Percentiles rank a stretch among this genome's conserved stretches.
phyloP scores from a whole-genome alignment of 2,113 vertebrate genomes.

The Dipodomys ordii region DNA sequence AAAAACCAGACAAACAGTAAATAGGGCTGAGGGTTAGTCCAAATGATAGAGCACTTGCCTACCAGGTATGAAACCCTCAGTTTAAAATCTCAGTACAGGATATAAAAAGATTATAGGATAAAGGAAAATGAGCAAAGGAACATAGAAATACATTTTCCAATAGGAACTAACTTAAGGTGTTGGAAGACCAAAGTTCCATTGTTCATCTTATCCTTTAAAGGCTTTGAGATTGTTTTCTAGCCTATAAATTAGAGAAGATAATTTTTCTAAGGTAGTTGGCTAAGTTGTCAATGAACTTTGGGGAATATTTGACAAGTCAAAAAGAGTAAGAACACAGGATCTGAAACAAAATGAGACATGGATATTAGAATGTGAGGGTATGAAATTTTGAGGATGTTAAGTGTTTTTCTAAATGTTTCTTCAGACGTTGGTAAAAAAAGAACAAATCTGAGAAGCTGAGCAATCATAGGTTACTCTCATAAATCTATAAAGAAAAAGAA shows the following conservation, averaged over 20 bases:
- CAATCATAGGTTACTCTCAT: constrained; percentile 33
- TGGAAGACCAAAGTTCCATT: not conserved
- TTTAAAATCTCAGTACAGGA: not conserved
- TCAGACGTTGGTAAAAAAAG: not conserved
- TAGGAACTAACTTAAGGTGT: not conserved
- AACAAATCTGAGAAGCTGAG: not conserved
- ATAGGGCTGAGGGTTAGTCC: too few relatives aligned
- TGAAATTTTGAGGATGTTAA: not conserved
- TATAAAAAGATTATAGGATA: not conserved
- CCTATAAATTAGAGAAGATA: not conserved
- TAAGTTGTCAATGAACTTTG: not conserved
- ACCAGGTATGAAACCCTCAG: too few relatives aligned
- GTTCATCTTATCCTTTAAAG: not conserved
- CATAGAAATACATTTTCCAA: not conserved
- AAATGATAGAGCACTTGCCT: too few relatives aligned
- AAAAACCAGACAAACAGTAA: too few relatives aligned
- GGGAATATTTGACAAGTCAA: not conserved
- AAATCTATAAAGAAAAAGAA: not conserved
- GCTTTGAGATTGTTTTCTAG: not conserved
- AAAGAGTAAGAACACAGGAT: constrained; percentile 40
- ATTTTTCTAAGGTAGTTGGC: not conserved
- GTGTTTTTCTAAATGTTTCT: not conserved
- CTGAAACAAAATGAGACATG: not conserved
- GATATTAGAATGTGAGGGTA: not conserved
- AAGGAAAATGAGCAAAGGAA: not conserved